Base-by-base conservation (phyloP, 2,113 vertebrate species). In the Rhagologus leucostigma region DNA sequence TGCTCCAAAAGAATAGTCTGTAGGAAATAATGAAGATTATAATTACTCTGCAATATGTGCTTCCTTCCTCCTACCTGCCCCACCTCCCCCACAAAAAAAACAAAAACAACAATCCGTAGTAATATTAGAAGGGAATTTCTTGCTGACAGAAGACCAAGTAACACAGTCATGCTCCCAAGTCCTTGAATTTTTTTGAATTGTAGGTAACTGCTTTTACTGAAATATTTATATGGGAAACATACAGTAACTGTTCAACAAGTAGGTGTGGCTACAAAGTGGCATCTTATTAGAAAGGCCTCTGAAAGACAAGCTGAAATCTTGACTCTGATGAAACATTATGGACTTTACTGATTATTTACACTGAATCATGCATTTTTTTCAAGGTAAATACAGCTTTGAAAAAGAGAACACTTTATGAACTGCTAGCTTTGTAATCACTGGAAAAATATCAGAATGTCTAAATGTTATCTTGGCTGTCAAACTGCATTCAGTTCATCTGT, bases 41-140 rank as follows among this genome's bases (percentile, higher is more conserved):
- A 18, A 35, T 29, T 64, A 11, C 26, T 37, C 19, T 70, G 49
- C 13, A 74, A 26, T 37, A 56, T 0, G 0, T 32, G 4, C 4
- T 65, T 62, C 13, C 10, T 3, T 83, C 35, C 19, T 67, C 16
- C 8, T 64, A 77, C 27, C 32, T 74, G 19, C 7, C 11, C 1
- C 1, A n/a, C 1, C 3, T 8, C 7, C 5, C 15, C 3, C 2
- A 3, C 3, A 3, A 14, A 46, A 35, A 6, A 1, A 37, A 4
- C 0, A 7, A 73, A 35, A 32, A 16, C 1, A 44, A 57, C 8
- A n/a, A 69, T 24, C 8, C 11, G 15, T 39, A n/a, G 5, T 37
- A 74, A 53, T 49, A 60, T 24, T 49, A 55, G 37, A 65, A 29
- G 4, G 2, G 4, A 9, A 23, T 50, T 89, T 23, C 42, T 81